Percentiles rank a stretch among this genome's conserved stretches.
Conservation (phyloP, 1,140 invertebrate species). For the Drosophila tristis region DNA sequence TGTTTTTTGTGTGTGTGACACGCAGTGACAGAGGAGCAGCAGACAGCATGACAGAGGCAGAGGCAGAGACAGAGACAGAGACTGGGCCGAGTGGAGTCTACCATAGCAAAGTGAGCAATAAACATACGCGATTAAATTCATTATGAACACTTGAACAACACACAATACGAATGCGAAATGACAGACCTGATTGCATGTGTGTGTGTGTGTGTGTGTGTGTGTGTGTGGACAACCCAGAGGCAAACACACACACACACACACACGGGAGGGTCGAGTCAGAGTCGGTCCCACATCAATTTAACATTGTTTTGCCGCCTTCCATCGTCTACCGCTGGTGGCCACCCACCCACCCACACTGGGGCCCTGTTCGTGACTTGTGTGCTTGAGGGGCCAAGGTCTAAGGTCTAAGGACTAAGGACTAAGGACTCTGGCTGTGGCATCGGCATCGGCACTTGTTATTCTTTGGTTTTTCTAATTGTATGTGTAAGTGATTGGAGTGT, state of each 20-base stretch:
- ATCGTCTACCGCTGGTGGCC: constrained; percentile 6
- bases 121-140: constrained; percentile 82
- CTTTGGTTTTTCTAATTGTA: neutral
- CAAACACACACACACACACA: too few species aligned
- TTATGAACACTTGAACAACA: constrained; percentile 77
- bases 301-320: constrained; percentile 40
- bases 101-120: constrained; percentile 73
- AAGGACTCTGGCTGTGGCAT: too few species aligned
- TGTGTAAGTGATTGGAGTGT: constrained; percentile 18
- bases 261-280: neutral
- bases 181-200: constrained; percentile 63
- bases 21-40: neutral
- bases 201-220: constrained; percentile 17
- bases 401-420: too few species aligned
- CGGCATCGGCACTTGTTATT: too few species aligned
- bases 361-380: constrained; percentile 29
- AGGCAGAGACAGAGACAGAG: neutral
- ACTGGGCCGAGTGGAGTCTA: neutral
- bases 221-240: too few species aligned
- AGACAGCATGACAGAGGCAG: neutral
- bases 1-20: too few species aligned
- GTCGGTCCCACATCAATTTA: constrained; percentile 37
- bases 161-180: constrained; percentile 74
- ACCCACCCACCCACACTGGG: neutral
- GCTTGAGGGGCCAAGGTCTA: neutral